These are phyloP conservation scores for Acanthochromis polyacanthus DNA, from an alignment of 2,113 vertebrate genomes.

Conservation along the genomic window DNA sequence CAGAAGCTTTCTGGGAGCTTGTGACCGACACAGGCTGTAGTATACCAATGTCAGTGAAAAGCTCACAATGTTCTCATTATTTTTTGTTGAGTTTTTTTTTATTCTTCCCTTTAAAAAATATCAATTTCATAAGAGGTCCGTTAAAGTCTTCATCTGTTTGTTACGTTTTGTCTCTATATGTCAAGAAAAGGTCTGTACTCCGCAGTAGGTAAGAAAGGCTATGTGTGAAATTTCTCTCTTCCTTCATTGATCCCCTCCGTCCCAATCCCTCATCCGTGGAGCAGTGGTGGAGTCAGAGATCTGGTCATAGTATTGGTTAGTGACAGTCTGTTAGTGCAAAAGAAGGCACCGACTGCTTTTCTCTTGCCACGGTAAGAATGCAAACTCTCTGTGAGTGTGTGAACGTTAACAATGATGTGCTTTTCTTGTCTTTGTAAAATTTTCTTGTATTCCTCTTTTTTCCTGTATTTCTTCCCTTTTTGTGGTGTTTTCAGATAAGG, in stretches of 20 bases:
- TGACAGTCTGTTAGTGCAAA: constrained; percentile 81
- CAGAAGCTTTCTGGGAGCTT: constrained; percentile 82
- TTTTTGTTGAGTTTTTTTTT: constrained; percentile 70
- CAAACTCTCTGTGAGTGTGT: constrained; percentile 54
- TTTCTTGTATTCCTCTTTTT: constrained; percentile 37
- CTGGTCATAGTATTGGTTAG: constrained; percentile 70
- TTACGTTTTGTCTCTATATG: constrained; percentile 58
- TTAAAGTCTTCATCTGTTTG: constrained; percentile 68
- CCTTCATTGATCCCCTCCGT: constrained; percentile 31
- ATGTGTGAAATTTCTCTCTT: constrained; percentile 84
- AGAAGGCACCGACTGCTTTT: constrained; percentile 89
- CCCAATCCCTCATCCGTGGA: constrained; percentile 41
- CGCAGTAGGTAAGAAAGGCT: constrained; percentile 85
- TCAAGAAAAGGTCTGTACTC: constrained; percentile 84
- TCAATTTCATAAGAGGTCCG: constrained; percentile 89
- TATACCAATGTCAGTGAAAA: constrained; percentile 86
- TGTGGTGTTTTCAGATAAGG: constrained; percentile 71
- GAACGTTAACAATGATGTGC: constrained; percentile 58
- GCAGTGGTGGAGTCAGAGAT: constrained; percentile 38
- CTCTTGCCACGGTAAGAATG: constrained; percentile 75
- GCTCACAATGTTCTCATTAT: constrained; percentile 79
- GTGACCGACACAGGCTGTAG: constrained; percentile 87
- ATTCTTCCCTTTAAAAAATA: constrained; percentile 89
- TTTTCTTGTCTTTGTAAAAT: constrained; percentile 47
- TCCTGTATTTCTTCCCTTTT: constrained; percentile 64